Evolutionary conservation across 2,797 vertebrate species (phyloP).

Genomic region (Rhinichthys osculus): DNA sequence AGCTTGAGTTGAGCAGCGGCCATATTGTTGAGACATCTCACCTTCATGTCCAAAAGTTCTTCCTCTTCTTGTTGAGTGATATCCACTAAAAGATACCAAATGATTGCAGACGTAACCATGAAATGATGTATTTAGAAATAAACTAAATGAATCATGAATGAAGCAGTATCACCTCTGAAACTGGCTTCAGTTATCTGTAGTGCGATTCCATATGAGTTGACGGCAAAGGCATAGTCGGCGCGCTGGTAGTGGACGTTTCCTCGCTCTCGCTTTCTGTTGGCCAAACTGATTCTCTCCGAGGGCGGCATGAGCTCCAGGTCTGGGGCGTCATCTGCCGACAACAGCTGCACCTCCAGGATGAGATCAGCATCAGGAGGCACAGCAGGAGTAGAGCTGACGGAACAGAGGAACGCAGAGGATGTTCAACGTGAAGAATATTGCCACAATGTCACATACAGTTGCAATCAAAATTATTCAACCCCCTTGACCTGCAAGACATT

Average conservation of each 20-base stretch:
- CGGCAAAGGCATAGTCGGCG: slow-evolving; percentile 88
- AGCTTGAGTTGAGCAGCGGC: slow-evolving; percentile 95
- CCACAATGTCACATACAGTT: not conserved
- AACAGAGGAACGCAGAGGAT: not conserved
- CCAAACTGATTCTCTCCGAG: slow-evolving; percentile 82
- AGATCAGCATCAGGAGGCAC: slow-evolving; percentile 82
- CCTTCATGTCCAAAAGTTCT: slow-evolving; percentile 88
- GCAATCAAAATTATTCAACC: not conserved
- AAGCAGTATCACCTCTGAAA: slow-evolving; percentile 85
- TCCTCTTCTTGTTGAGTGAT: slow-evolving; percentile 87
- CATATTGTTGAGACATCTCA: slow-evolving; percentile 98
- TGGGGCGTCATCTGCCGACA: slow-evolving; percentile 78
- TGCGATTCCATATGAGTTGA: slow-evolving; percentile 93
- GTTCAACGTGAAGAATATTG: not conserved
- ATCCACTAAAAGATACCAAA: slow-evolving; percentile 78
- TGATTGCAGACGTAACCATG: not conserved
- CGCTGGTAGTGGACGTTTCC: slow-evolving; percentile 93
- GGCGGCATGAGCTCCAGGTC: slow-evolving; percentile 90
- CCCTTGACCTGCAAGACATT: too few species aligned
- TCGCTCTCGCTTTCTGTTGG: slow-evolving; percentile 86
- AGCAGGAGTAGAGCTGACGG: slow-evolving; percentile 75
- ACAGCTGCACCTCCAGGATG: slow-evolving; percentile 86
- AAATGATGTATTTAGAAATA: not conserved
- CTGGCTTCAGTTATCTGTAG: slow-evolving; percentile 88
- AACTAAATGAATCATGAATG: not conserved